Percentiles rank a stretch among this genome's conserved stretches.
Conservation (phyloP, 2,797 vertebrate species). For the Crocidura indochinensis region DNA sequence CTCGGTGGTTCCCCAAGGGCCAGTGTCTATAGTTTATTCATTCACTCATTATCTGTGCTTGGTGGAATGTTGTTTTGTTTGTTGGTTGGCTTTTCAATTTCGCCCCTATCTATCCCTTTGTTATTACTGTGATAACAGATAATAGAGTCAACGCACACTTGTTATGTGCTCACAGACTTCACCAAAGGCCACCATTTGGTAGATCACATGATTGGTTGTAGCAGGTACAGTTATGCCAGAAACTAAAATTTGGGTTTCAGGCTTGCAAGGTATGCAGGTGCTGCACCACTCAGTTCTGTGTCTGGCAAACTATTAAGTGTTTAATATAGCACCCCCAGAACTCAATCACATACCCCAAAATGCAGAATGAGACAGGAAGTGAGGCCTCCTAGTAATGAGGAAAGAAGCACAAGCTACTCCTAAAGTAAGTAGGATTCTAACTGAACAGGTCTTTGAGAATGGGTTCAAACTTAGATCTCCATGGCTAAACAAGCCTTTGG, state of each 20-base stretch:
- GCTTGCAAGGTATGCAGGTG: too few species aligned
- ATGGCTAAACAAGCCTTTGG: not conserved
- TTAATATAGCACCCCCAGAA: slow-evolving; percentile 29
- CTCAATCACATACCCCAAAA: slow-evolving; percentile 30
- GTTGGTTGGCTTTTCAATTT: too few species aligned
- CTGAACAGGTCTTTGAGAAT: not conserved
- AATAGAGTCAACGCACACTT: too few species aligned
- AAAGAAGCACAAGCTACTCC: not conserved
- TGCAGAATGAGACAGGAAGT: slow-evolving; percentile 2
- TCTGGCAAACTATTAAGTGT: slow-evolving; percentile 47
- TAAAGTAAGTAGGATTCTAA: slow-evolving; percentile 19
- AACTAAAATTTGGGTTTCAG: too few species aligned
- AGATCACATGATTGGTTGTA: too few species aligned
- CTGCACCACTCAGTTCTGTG: not conserved
- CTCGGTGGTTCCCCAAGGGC: not conserved
- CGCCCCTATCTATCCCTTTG: too few species aligned
- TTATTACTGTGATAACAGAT: too few species aligned
- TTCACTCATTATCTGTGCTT: not conserved
- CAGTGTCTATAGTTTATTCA: slow-evolving; percentile 11
- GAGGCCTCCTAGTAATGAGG: not conserved
- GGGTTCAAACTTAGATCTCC: not conserved
- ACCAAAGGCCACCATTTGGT: too few species aligned
- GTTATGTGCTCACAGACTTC: too few species aligned
- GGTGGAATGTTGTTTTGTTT: too few species aligned
- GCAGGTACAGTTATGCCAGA: too few species aligned